Conservation (phyloP, 2,113 vertebrate genomes). For the Condylura cristata region DNA sequence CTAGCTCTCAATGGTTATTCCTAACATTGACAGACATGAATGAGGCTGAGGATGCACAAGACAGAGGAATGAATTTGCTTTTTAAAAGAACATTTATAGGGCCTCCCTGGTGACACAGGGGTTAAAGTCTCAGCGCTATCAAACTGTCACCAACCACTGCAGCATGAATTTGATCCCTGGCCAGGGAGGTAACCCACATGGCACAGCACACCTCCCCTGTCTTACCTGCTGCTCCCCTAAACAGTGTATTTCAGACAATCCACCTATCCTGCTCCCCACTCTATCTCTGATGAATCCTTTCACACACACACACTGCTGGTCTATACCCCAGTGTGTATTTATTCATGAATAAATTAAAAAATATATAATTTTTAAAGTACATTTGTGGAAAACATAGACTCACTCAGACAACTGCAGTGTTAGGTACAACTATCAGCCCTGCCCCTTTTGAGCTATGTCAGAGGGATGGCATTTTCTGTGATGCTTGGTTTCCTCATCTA, state of each 20-base stretch:
- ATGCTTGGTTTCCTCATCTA: background rate
- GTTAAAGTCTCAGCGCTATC: background rate
- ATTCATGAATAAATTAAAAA: background rate
- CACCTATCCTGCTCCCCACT: no score
- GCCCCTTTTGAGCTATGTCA: background rate
- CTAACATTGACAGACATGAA: background rate
- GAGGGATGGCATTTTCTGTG: background rate
- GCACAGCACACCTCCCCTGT: no score
- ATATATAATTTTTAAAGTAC: background rate
- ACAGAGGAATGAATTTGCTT: background rate
- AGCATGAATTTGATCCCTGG: no score
- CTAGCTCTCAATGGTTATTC: background rate
- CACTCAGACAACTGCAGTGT: background rate
- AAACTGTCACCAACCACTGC: no score
- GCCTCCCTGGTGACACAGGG: background rate
- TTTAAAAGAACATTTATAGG: no score
- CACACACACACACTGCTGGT: no score
- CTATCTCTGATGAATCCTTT: no score
- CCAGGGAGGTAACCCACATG: no score
- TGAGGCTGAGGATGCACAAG: background rate
- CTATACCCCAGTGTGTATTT: no score
- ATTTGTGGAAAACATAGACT: background rate
- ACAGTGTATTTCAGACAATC: no score
- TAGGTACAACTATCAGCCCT: background rate
- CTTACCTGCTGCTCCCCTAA: no score